Conservation (phyloP, 2,797 vertebrate species). For the Hafferia zeledoni region DNA sequence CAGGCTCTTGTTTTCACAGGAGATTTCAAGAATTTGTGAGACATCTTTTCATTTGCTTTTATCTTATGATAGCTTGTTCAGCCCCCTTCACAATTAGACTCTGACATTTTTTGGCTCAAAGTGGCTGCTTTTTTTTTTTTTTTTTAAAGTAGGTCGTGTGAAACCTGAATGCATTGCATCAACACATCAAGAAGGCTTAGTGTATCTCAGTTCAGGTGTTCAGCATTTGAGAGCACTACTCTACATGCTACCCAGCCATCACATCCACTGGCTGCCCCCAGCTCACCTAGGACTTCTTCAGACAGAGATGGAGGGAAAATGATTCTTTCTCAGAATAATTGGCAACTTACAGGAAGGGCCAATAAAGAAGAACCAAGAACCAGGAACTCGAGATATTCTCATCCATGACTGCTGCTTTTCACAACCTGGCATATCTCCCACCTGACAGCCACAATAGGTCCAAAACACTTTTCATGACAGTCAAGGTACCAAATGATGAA, state of each 20-base stretch:
- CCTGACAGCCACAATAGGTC: background rate
- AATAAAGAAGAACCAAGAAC: background rate
- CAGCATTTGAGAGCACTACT: background rate
- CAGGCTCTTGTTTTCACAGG: slow-evolving; percentile 30
- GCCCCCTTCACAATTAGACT: background rate
- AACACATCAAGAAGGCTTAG: background rate
- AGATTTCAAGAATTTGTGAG: slow-evolving; percentile 16
- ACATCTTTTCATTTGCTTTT: slow-evolving; percentile 39
- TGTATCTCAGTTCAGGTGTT: background rate
- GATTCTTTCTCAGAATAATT: background rate
- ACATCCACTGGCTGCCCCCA: background rate
- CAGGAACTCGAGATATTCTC: background rate
- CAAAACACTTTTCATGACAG: background rate
- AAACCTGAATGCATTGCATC: background rate
- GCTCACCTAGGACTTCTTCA: background rate
- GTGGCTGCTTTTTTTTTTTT: background rate
- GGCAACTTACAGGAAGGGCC: background rate
- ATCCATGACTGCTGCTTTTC: background rate
- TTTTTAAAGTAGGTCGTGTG: background rate
- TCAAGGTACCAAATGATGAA: background rate
- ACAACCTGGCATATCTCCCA: background rate
- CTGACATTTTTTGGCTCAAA: slow-evolving; percentile 29
- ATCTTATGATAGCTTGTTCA: slow-evolving; percentile 37
- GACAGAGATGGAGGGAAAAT: background rate
- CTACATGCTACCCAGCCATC: background rate